Base-by-base conservation (phyloP, 2,888 invertebrate species). In the Rhingia rostrata region DNA sequence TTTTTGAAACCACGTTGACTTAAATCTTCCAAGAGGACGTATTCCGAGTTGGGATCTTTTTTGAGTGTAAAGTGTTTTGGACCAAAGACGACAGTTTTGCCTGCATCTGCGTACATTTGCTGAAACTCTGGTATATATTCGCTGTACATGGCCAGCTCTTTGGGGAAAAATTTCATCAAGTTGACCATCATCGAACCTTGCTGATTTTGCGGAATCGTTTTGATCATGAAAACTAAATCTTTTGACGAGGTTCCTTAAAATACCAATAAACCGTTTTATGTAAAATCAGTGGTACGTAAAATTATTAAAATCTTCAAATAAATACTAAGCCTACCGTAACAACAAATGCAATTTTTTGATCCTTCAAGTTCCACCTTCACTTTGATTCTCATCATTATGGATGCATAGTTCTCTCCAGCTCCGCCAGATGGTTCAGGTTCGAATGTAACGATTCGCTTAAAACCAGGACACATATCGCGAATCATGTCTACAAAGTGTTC, bases 141-240 rank as follows among this genome's bases (percentile, higher is more conserved):
- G 35, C 88, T 87, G 43, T 91, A 91, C 90, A 91, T 90, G 53
- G 88, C 74, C 32, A 87, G 88, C 78, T 91, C 91, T 61, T 90
- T 91, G 14, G 89, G 90, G 53, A 90, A 91, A 4, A 90, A 75
- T 35, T 88, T 87, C 87, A 88, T 88, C 67, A 80, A 54, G 6
- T 87, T 45, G 22, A 88, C 35, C 9, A 87, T 64, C 6, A 33
- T 1, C 0, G 60, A 66, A 37, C 67, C 86, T 69, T 87, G 69
- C 4, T 86, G 70, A 0, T n/a, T 43, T 4, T 88, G 87, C n/a
- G 88, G 89, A 0, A 88, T 69, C 0, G 90, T 87, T 82, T 91
- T 91, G 72, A 91, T 72, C 88, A 91, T 90, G 32, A 82, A 88
- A 0, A 86, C 86, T 9, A 87, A 43, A 3, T 74, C 45, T 37